phyloP scores from a whole-genome alignment of 1,140 invertebrate species.

The Calosoma granatense region DNA sequence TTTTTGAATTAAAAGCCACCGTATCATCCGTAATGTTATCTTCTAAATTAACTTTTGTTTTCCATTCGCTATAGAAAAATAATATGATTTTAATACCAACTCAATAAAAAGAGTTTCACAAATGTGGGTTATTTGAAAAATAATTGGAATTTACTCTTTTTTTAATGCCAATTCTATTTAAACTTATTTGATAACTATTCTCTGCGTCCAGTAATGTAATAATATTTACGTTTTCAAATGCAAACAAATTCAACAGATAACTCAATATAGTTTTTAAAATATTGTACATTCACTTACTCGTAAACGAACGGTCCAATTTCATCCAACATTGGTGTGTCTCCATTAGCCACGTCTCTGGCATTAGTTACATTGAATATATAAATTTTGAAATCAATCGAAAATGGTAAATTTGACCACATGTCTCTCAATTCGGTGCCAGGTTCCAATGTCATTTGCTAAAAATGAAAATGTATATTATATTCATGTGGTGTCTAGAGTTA shows the following conservation, averaged over 20 bases:
- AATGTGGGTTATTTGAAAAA: no score
- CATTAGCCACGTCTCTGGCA: slow-evolving; percentile 43
- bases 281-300: no score
- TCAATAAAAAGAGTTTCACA: slow-evolving; percentile 10
- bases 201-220: no score
- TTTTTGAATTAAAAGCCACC: slow-evolving; percentile 51
- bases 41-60: slow-evolving; percentile 58
- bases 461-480: not conserved
- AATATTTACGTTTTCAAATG: not conserved
- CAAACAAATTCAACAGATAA: not conserved
- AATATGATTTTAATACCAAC: not conserved
- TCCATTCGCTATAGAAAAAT: slow-evolving; percentile 52
- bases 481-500: no score
- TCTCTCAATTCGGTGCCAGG: slow-evolving; percentile 39
- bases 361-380: slow-evolving; percentile 70
- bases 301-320: slow-evolving; percentile 68
- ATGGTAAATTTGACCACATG: slow-evolving; percentile 43
- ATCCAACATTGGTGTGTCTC: slow-evolving; percentile 45
- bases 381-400: slow-evolving; percentile 50
- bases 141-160: no score
- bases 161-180: no score
- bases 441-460: slow-evolving; percentile 35
- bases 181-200: no score
- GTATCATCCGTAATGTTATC: slow-evolving; percentile 60
- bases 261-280: no score